Evolutionary conservation across 2,888 invertebrate species (phyloP).

Genomic region (Hybos culiciformis): DNA sequence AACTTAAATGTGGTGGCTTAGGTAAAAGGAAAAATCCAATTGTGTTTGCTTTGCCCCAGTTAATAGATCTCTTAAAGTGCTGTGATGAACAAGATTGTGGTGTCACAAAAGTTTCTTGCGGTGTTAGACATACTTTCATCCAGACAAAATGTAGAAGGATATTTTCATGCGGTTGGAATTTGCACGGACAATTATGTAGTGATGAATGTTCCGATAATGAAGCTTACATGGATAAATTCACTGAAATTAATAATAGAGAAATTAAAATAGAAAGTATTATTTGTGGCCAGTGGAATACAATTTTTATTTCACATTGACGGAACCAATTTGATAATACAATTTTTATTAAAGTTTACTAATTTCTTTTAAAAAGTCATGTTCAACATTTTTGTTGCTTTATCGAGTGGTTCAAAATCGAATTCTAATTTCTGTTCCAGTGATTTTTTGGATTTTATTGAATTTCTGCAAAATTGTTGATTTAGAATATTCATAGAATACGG

Average conservation of each 20-base stretch:
- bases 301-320: slow-evolving; percentile 13
- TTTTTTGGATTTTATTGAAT: too few species aligned
- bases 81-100: slow-evolving; percentile 24
- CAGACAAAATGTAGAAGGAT: slow-evolving; percentile 51
- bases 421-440: too few species aligned
- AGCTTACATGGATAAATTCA: slow-evolving; percentile 21
- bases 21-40: slow-evolving; percentile 21
- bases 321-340: too few species aligned
- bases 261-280: slow-evolving; percentile 21
- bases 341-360: too few species aligned
- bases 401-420: too few species aligned
- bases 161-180: slow-evolving; percentile 69
- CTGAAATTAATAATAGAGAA: slow-evolving; percentile 20
- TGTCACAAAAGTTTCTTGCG: slow-evolving; percentile 49
- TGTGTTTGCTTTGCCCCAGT: slow-evolving; percentile 29
- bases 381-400: too few species aligned
- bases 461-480: too few species aligned
- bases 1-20: slow-evolving; percentile 3
- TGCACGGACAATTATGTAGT: slow-evolving; percentile 62
- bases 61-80: slow-evolving; percentile 25
- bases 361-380: too few species aligned
- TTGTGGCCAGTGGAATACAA: slow-evolving; percentile 41
- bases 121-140: slow-evolving; percentile 60
- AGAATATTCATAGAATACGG: too few species aligned
- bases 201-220: slow-evolving; percentile 19